phyloP scores from a whole-genome alignment of 1,140 invertebrate species.

The Cylas formicarius region DNA sequence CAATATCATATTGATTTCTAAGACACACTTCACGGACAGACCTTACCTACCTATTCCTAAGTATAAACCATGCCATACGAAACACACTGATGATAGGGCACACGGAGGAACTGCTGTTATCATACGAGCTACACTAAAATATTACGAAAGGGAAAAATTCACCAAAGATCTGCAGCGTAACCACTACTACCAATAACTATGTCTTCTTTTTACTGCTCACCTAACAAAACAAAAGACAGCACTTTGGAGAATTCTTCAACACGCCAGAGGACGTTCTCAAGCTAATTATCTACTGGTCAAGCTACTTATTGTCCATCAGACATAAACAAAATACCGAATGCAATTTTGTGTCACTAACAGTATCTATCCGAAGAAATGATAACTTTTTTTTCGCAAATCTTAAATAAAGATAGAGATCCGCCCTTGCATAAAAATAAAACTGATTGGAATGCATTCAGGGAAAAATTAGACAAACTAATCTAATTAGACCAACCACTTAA shows the following conservation, averaged over 20 bases:
- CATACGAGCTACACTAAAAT: conserved; percentile 20
- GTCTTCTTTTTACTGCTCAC: conserved; percentile 37
- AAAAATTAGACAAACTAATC: no score
- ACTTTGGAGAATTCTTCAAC: conserved; percentile 35
- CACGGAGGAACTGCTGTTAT: conserved; percentile 30
- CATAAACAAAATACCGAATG: conserved; percentile 35
- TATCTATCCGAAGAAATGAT: not conserved
- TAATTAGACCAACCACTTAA: no score
- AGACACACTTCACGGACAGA: conserved; percentile 31
- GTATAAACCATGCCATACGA: conserved; percentile 23
- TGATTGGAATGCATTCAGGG: not conserved
- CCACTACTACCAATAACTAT: conserved; percentile 24
- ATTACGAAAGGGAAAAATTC: conserved; percentile 17
- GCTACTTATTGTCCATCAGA: conserved; percentile 42
- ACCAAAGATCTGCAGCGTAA: conserved; percentile 21
- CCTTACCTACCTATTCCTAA: conserved; percentile 21
- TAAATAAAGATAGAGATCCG: not conserved
- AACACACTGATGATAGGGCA: conserved; percentile 27
- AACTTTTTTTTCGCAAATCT: not conserved
- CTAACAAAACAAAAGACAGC: conserved; percentile 30
- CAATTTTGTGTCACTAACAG: conserved; percentile 13
- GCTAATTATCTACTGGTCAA: conserved; percentile 36
- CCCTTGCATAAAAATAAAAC: not conserved
- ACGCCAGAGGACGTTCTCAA: no score
- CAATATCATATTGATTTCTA: conserved; percentile 29